phyloP scores from a whole-genome alignment of 2,888 invertebrate genomes.

The Drosophila macrothrix region DNA sequence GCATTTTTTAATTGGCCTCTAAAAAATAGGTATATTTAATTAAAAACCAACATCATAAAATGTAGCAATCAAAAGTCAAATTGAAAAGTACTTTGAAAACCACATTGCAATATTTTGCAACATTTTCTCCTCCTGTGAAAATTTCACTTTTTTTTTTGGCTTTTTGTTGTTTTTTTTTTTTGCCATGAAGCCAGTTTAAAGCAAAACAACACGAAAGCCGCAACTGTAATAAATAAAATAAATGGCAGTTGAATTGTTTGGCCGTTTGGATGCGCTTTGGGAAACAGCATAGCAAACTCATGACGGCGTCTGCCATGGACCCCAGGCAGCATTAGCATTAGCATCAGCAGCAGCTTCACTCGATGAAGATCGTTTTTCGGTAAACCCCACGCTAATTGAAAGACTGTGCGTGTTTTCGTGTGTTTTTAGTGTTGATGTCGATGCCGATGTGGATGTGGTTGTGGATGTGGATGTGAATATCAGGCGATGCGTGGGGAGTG shows the following conservation, averaged over 20 bases:
- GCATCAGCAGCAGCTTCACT: conserved; percentile 6
- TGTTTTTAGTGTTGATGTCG: conserved; percentile 3
- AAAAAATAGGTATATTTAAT: neutral
- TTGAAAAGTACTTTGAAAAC: conserved; percentile 33
- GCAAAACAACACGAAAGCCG: conserved; percentile 37
- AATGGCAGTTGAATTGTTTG: conserved; percentile 71
- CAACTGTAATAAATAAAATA: conserved; percentile 71
- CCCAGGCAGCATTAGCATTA: neutral
- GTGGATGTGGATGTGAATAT: neutral
- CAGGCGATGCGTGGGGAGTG: conserved; percentile 28
- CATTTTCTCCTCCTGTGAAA: conserved; percentile 74
- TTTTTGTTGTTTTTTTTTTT: conserved; percentile 29
- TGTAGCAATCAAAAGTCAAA: conserved; percentile 22
- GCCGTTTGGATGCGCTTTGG: conserved; percentile 54
- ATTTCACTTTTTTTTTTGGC: conserved; percentile 70
- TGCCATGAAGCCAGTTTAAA: conserved; percentile 61
- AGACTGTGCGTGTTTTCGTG: conserved; percentile 40
- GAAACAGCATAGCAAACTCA: conserved; percentile 33
- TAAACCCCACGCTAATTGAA: conserved; percentile 56
- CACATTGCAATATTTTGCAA: conserved; percentile 55
- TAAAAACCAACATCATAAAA: conserved; percentile 17
- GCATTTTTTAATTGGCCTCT: neutral
- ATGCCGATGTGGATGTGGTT: neutral
- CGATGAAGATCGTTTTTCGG: conserved; percentile 30
- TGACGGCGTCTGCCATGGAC: conserved; percentile 21